phyloP scores from a whole-genome alignment of 2,797 vertebrate genomes.

The Steatocranus sp. region DNA sequence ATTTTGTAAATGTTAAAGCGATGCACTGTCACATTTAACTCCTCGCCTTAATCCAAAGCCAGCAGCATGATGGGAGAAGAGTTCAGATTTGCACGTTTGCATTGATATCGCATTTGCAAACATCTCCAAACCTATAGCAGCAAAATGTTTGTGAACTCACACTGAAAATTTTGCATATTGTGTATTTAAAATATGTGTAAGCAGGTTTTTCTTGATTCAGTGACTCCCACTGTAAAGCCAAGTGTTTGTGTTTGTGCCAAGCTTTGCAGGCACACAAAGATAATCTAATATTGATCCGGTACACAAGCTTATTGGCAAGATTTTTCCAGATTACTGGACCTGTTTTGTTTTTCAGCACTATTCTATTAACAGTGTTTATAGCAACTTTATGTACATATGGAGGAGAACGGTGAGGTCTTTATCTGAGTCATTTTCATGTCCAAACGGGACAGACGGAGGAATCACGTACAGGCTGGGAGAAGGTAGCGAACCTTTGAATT shows the following conservation, averaged over 20 bases:
- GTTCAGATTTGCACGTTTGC: background rate
- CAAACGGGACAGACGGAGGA: background rate
- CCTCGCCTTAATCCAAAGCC: background rate
- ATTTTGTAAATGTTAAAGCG: background rate
- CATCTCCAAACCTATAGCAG: background rate
- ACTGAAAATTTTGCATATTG: background rate
- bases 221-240: background rate
- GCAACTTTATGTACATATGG: background rate
- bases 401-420: background rate
- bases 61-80: background rate
- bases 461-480: background rate
- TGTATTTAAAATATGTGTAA: background rate
- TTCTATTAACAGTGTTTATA: background rate
- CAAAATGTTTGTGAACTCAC: background rate
- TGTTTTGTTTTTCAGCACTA: background rate
- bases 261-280: background rate
- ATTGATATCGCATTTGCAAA: too few species aligned
- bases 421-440: rapidly evolving
- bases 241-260: background rate
- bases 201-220: background rate
- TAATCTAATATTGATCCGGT: background rate
- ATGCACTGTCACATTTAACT: background rate
- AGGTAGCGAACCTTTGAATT: background rate
- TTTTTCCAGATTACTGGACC: rapidly evolving
- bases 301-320: rapidly evolving